Evolutionary conservation across 2,888 invertebrate species (phyloP), one percentile per base, ranked within the genome.

Genomic region (Augiades crinisus): DNA sequence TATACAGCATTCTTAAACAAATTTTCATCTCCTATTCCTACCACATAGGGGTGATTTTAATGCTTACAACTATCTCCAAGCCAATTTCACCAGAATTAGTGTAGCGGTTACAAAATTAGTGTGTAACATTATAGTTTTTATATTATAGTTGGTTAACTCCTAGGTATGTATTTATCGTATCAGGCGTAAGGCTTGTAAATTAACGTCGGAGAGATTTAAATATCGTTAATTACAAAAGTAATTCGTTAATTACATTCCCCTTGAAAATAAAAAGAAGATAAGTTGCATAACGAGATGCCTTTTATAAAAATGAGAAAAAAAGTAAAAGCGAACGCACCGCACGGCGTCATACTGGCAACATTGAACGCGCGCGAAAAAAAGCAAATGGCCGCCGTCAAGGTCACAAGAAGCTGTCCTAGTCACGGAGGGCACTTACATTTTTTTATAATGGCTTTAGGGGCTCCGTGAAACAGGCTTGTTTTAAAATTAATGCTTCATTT

Each of bases 351-450:
- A 79, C 74, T 81, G 85, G 87, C 78, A 86, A 85, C 88, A 87
- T 83, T 85, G 86, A 84, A 71, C 80, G 80, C 78, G 81, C 73
- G 78, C 82, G 84, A 86, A 86, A 72, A 65, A 84, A 83, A 83
- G 77, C 79, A 81, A 81, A 87, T 84, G 85, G 85, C 83, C 79
- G 80, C 71, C 73, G 59, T 67, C 87, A 89, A 89, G 88, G 88
- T 86, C 89, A 69, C 72, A 75, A 81, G 82, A 85, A 83, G 87
- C 83, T 85, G 88, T 87, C 87, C 85, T 87, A 88, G 87, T 84
- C 84, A 78, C 69, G 75, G 84, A 86, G 84, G 81, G 82, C 84
- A 78, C 82, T 82, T 79, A 83, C 79, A 79, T 82, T 84, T 87
- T 75, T 83, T 81, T 77, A 74, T 70, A 67, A 67, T 65, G 62